These are phyloP conservation scores for Melanostoma mellinum DNA, from an alignment of 2,888 invertebrate genomes.

Conservation along the genomic window DNA sequence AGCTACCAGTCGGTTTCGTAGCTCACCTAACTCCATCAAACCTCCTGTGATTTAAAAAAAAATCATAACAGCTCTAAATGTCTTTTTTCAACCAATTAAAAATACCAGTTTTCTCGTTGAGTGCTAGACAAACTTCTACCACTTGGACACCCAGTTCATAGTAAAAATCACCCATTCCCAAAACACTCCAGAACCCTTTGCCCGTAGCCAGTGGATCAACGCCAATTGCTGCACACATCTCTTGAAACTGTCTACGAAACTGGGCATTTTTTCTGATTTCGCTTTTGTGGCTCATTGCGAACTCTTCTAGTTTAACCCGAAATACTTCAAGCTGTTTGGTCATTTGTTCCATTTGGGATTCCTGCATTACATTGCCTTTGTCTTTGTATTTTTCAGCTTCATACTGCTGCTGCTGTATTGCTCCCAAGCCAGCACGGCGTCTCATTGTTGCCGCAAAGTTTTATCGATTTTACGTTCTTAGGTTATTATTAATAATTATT, in stretches of 20 bases:
- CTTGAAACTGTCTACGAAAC: conserved; percentile 97
- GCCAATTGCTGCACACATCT: conserved; percentile 99
- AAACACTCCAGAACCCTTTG: conserved; percentile 98
- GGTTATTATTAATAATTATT: background rate
- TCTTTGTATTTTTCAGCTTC: conserved; percentile 95
- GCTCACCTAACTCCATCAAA: conserved; percentile 91
- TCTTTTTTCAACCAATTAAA: background rate
- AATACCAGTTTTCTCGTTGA: conserved; percentile 92
- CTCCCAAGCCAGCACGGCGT: conserved; percentile 92
- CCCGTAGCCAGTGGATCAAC: conserved; percentile 98
- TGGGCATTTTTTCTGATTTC: conserved; percentile 97
- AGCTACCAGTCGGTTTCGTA: conserved; percentile 88
- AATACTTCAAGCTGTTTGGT: conserved; percentile 97
- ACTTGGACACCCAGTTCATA: conserved; percentile 99
- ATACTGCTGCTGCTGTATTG: conserved; percentile 93
- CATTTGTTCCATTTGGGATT: conserved; percentile 96
- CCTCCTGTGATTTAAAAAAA: conserved; percentile 84
- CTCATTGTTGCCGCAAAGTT: conserved; percentile 84
- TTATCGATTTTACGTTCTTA: conserved; percentile 67
- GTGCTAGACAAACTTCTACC: conserved; percentile 98
- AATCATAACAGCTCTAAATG: background rate
- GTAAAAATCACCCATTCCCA: conserved; percentile 99
- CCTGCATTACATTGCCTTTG: conserved; percentile 95
- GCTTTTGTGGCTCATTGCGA: conserved; percentile 96
- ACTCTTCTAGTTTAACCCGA: conserved; percentile 95